A percentile compares a stretch with the other conserved stretches of the same genome.
Evolutionary conservation across 2,888 invertebrate species (phyloP).

Genomic region (Caenorhabditis plicata): DNA sequence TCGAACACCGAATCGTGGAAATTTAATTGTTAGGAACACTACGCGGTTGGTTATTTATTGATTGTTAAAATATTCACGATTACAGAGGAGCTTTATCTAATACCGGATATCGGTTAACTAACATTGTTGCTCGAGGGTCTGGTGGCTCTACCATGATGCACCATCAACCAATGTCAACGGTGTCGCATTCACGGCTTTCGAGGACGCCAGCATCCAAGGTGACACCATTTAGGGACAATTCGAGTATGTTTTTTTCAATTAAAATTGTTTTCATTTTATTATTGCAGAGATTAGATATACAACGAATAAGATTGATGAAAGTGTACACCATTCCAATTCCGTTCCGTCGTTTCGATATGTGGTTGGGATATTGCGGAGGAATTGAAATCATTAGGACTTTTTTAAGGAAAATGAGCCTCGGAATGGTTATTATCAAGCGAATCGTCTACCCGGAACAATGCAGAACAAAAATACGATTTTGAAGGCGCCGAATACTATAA

Average conservation of each 20-base stretch:
- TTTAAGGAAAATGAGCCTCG: too few relatives aligned
- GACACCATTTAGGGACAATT: background rate
- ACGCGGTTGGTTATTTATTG: too few relatives aligned
- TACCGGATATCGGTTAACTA: constrained; percentile 10
- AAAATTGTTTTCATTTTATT: constrained; percentile 10
- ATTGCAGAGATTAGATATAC: constrained; percentile 1
- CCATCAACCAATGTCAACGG: constrained; percentile 12
- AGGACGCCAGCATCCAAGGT: background rate
- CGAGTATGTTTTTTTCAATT: background rate
- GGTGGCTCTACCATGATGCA: constrained; percentile 30
- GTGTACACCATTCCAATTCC: background rate
- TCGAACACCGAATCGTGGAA: too few relatives aligned
- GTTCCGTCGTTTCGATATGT: constrained; percentile 1
- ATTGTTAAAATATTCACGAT: too few relatives aligned
- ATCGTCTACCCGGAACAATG: too few relatives aligned
- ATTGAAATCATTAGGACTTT: too few relatives aligned
- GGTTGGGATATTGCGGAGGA: background rate
- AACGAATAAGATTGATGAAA: background rate
- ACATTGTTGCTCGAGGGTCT: constrained; percentile 15
- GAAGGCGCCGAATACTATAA: too few relatives aligned
- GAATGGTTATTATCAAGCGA: too few relatives aligned
- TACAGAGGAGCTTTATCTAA: background rate
- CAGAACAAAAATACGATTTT: too few relatives aligned
- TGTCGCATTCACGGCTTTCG: background rate
- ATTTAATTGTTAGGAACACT: too few relatives aligned